Evolutionary conservation across 2,888 invertebrate genomes (phyloP).

Genomic region (Ophion costatus): DNA sequence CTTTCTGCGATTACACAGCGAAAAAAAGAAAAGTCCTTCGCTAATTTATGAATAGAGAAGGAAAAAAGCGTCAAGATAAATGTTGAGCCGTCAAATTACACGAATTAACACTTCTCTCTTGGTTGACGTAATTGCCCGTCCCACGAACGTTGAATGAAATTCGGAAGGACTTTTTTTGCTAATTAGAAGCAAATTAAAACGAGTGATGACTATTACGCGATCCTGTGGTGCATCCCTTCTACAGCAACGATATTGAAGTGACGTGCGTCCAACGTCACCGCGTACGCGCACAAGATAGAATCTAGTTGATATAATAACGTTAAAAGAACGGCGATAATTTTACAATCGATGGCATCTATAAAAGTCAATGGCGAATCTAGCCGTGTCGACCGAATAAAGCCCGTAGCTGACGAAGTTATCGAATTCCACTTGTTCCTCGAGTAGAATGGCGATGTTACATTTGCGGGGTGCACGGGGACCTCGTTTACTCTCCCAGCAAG

Average conservation of each 20-base stretch:
- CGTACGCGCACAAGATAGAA: neutral
- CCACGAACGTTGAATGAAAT: neutral
- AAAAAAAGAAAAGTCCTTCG: conserved; percentile 6
- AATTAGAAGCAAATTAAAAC: neutral
- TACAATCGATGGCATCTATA: neutral
- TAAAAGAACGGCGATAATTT: neutral
- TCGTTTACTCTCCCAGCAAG: conserved; percentile 25
- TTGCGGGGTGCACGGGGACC: conserved; percentile 24
- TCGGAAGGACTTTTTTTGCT: neutral
- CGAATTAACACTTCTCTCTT: neutral
- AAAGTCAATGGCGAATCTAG: conserved; percentile 1
- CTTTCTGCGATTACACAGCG: neutral
- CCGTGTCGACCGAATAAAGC: neutral
- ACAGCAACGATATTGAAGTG: neutral
- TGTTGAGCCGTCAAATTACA: neutral
- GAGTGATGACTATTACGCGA: neutral
- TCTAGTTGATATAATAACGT: neutral
- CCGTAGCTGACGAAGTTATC: conserved; percentile 26
- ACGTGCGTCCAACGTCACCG: neutral
- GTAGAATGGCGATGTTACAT: conserved; percentile 19
- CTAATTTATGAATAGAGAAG: conserved; percentile 10
- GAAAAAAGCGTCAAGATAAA: neutral
- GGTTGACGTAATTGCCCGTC: neutral
- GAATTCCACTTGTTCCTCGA: conserved; percentile 32
- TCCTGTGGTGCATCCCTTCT: neutral